Evolutionary conservation across 2,797 vertebrate genomes (phyloP).

Genomic region (Xiphorhynchus erythropygius): DNA sequence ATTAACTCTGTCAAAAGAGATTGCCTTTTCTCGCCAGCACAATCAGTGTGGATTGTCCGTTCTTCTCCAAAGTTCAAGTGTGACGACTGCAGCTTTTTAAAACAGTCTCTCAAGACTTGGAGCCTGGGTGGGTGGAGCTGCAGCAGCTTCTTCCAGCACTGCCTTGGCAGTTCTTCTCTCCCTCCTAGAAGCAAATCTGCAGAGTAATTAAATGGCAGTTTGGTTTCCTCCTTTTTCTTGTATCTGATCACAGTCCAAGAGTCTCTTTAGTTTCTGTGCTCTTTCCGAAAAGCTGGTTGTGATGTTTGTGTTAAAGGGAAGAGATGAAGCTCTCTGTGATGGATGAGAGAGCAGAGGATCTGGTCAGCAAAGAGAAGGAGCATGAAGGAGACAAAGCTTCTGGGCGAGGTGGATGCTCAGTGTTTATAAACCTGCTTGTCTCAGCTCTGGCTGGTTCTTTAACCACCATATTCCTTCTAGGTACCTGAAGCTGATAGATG

Average conservation of each 20-base stretch:
- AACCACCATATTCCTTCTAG: background rate
- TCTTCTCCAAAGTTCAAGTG: constrained; percentile 53
- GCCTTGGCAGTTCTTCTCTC: background rate
- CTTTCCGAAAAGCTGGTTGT: background rate
- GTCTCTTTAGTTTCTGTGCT: background rate
- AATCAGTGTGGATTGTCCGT: constrained; percentile 57
- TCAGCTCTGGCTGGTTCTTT: background rate
- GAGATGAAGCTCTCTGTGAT: background rate
- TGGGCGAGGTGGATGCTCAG: background rate
- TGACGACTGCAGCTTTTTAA: background rate
- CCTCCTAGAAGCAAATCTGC: background rate
- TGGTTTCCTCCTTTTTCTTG: background rate
- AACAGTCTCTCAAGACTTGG: background rate
- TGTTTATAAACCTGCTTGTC: background rate
- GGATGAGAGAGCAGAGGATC: background rate
- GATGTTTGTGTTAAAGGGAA: background rate
- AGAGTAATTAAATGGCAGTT: background rate
- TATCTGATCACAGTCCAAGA: accelerated
- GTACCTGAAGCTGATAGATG: background rate
- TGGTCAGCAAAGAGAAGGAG: background rate
- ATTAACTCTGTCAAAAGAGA: constrained; percentile 29
- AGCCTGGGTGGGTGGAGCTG: constrained; percentile 24
- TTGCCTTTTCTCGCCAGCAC: constrained; percentile 44
- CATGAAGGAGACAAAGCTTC: background rate
- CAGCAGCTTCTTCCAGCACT: background rate